Conservation (phyloP, 1,140 invertebrate genomes). For the Leucophenga varia region DNA sequence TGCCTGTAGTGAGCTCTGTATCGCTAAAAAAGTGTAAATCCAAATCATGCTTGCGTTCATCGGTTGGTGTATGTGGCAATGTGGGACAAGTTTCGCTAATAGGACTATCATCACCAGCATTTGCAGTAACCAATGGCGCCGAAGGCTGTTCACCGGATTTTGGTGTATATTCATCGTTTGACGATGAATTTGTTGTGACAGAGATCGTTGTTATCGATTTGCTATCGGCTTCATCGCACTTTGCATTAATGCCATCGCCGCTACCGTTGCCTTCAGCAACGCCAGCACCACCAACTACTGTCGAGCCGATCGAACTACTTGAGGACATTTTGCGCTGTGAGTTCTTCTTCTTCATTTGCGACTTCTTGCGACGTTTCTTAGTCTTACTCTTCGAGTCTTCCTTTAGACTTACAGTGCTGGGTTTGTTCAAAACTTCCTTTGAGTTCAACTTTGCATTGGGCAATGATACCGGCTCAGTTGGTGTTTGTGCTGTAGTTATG, state of each 20-base stretch:
- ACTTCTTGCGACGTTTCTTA: constrained; percentile 75
- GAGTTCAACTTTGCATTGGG: constrained; percentile 57
- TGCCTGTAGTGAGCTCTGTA: constrained; percentile 67
- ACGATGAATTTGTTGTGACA: constrained; percentile 33
- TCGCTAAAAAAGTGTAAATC: constrained; percentile 91
- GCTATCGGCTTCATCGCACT: constrained; percentile 37
- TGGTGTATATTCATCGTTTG: constrained; percentile 34
- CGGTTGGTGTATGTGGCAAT: constrained; percentile 16
- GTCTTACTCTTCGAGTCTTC: constrained; percentile 61
- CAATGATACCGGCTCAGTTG: constrained; percentile 40
- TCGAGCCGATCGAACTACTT: constrained; percentile 50
- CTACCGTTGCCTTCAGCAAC: not conserved
- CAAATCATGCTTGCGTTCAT: constrained; percentile 55
- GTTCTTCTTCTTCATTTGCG: constrained; percentile 76
- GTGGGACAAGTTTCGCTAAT: constrained; percentile 23
- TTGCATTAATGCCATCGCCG: constrained; percentile 14
- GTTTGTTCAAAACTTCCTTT: constrained; percentile 56
- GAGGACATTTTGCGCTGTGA: constrained; percentile 69
- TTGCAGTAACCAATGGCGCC: constrained; percentile 32
- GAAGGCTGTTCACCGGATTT: constrained; percentile 21
- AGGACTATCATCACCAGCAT: constrained; percentile 34
- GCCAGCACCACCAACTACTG: constrained; percentile 28
- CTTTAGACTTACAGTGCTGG: constrained; percentile 36
- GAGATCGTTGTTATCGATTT: constrained; percentile 8
- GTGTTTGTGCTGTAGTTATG: constrained; percentile 4